Evolutionary conservation across 1,140 invertebrate species (phyloP), one percentile per base, ranked within the genome.

Genomic region (Palaemon carinicauda): DNA sequence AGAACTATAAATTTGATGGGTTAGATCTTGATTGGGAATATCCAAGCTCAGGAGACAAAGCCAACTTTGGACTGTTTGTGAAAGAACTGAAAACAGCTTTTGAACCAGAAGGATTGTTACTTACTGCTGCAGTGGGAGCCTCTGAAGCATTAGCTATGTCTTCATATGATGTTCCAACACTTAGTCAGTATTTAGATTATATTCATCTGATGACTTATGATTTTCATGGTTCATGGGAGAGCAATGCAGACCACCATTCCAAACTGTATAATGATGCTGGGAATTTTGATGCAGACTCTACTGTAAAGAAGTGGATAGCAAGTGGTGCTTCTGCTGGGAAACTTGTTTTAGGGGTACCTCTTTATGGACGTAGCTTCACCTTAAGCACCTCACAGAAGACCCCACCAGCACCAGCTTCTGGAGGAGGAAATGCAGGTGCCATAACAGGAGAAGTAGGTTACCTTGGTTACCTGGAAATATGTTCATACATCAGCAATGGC

Each of bases 21-120:
- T 91, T 97, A 1, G 96, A 97, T 90, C 92, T 97, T 0, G 95
- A 95, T 24, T 97, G 96, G 96, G 95, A 97, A 92, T 97, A 96
- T 92, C 94, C 95, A 51, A 95, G 75, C 94, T 96, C 90, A 95
- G 95, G 82, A 96, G 89, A 95, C 94, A 0, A 94, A 94, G 3
- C 90, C 27, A 90, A 91, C 81, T 90, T 96, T 3, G 94, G 96
- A 1, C 93, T 95, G 52, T 95, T 97, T 89, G 81, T 82, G 0
- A 54, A 92, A 96, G 21, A 93, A 94, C 83, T 94, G 95, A 1
- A 94, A 95, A 90, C 94, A 95, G 89, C 93, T 95, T 88, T 93
- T 94, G 79, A 95, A 95, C 90, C 95, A 95, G 91, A 95, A 95
- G 19, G 95, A 94, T 89, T 96, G 88, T 96, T 95, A 90, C 93